Base-by-base conservation (phyloP, 2,113 vertebrate genomes). In the Megaleporinus macrocephalus region DNA sequence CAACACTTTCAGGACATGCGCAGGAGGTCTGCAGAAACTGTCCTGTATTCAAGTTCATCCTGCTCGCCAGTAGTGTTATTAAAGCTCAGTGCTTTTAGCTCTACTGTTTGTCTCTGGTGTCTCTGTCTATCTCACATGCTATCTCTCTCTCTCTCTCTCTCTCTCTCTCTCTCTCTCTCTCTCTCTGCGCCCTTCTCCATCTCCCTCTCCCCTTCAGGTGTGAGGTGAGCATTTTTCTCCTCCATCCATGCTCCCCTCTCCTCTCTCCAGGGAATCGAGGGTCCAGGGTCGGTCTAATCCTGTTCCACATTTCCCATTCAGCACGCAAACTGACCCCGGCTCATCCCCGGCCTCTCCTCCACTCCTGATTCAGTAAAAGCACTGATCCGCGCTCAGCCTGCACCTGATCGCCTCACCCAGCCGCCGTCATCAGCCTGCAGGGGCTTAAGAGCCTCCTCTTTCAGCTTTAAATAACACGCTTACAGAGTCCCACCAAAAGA, bases 381-480 rank as follows among this genome's bases (percentile, higher is more conserved):
- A 16, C 62, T n/a, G 24, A 59, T 61, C 65, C 26, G 12, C 55
- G n/a, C 71, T 47, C 63, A 49, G 27, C 22, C 55, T 62, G 62
- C 44, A 51, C 81, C 73, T 68, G 61, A 79, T 75, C 57, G 26
- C 70, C 72, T 80, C 75, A 68, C 29, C 57, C 41, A 12, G 61
- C 7, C 14, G 41, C 29, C 68, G 18, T 57, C 36, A 47, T 11
- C 41, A 44, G 41, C 41, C 41, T 75, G 18, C 75, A 66, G n/a
- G 27, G 68, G 78, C 78, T 80, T 44, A 68, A 78, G 63, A 72
- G 78, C 57, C 59, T 76, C 41, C 69, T 69, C 81, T 85, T 62
- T 61, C 47, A 78, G 62, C 66, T 82, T 86, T 79, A 59, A 73
- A 85, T 87, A 87, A 79, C 76, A 78, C 55, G 27, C 82, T 79